Evolutionary conservation across 1,140 invertebrate species (phyloP).

Genomic region (Pseudomyrmex pallidus): DNA sequence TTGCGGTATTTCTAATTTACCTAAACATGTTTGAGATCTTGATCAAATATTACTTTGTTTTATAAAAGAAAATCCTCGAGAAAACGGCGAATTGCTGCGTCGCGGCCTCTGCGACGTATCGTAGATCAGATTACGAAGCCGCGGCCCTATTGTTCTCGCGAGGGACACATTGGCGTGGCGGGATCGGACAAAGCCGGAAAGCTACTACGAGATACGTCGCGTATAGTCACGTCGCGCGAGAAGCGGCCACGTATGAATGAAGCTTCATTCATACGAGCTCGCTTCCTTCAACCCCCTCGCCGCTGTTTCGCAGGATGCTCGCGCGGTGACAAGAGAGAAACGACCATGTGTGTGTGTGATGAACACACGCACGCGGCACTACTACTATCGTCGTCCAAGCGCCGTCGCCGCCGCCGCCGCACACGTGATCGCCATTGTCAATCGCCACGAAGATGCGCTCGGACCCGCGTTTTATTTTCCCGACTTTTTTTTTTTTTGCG

Average conservation of each 20-base stretch:
- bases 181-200: constrained; percentile 16
- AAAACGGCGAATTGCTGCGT: too few relatives aligned
- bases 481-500: constrained; percentile 73
- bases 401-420: constrained; percentile 28
- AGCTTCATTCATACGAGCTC: constrained; percentile 75
- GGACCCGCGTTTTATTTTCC: constrained; percentile 70
- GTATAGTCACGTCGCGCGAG: constrained; percentile 39
- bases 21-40: neutral
- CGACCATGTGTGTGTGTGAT: constrained; percentile 5
- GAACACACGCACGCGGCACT: constrained; percentile 16
- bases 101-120: too few relatives aligned
- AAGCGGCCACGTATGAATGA: constrained; percentile 75
- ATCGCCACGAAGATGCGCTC: constrained; percentile 60
- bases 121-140: neutral
- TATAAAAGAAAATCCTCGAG: too few relatives aligned
- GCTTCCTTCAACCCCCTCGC: constrained; percentile 66
- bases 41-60: neutral
- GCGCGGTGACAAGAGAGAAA: constrained; percentile 43
- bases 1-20: neutral
- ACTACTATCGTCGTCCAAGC: constrained; percentile 43
- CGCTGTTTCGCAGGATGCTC: constrained; percentile 51
- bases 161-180: constrained; percentile 30
- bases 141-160: constrained; percentile 51
- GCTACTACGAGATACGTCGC: neutral
- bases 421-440: constrained; percentile 81